phyloP scores from a whole-genome alignment of 2,888 invertebrate species.

The Cryptus armator region DNA sequence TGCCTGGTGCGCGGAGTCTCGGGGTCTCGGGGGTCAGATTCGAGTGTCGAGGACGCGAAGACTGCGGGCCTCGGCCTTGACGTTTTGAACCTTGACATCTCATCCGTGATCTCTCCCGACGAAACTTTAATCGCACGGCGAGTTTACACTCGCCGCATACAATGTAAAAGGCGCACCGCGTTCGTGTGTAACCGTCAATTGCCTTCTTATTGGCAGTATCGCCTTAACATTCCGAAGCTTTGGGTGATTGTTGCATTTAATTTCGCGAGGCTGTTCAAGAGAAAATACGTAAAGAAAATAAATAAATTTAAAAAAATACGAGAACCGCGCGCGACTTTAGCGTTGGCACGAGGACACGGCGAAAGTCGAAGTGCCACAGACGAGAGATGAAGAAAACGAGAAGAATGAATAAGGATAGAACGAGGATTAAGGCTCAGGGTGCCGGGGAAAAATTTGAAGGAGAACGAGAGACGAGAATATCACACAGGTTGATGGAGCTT shows the following conservation, averaged over 20 bases:
- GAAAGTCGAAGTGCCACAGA: constrained; percentile 5
- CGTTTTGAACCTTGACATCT: constrained; percentile 58
- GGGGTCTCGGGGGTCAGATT: constrained; percentile 54
- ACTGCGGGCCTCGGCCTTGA: constrained; percentile 58
- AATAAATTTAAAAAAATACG: not conserved
- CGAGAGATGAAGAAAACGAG: constrained; percentile 8
- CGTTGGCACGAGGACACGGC: constrained; percentile 17
- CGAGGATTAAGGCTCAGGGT: constrained; percentile 43
- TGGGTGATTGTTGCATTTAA: not conserved
- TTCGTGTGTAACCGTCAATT: not conserved
- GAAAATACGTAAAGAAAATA: not conserved
- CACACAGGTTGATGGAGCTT: constrained; percentile 44
- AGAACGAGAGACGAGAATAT: constrained; percentile 55
- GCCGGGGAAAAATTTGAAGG: constrained; percentile 44
- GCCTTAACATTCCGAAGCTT: too few relatives aligned
- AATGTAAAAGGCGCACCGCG: not conserved
- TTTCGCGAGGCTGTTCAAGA: not conserved
- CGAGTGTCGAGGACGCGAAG: constrained; percentile 61
- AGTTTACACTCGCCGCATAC: not conserved
- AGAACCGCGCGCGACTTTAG: not conserved
- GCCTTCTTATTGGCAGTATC: not conserved
- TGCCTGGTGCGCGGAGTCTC: constrained; percentile 26
- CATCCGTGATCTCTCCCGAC: constrained; percentile 55
- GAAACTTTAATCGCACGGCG: constrained; percentile 28
- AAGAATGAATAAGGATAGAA: constrained; percentile 26